Evolutionary conservation across 2,113 vertebrate species (phyloP), one percentile per base, ranked within the genome.

Genomic region (Macroglossus sobrinus): DNA sequence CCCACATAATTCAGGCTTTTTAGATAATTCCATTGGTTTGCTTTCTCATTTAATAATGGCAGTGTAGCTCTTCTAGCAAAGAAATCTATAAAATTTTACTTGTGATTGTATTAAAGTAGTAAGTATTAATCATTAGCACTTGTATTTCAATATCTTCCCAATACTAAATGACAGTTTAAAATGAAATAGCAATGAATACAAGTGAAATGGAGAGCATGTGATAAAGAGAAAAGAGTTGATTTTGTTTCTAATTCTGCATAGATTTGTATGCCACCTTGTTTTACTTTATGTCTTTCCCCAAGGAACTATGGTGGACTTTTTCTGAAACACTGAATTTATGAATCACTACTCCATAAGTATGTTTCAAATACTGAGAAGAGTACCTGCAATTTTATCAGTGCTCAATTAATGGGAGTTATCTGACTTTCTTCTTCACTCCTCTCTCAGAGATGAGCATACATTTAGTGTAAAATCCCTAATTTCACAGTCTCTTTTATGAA

Each of bases 141-240:
- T 96, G 19, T 72, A 68, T 95, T 95, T 95, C 63, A 90, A n/a
- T 93, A 86, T 88, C 24, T 82, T 14, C 22, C 21, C 61, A 26
- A 92, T 61, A 89, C 21, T 81, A 88, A 84, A 43, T 72, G 16
- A 5, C 26, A 93, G 55, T 94, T 72, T 64, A 19, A 80, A 80
- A 80, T 89, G n/a, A 79, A 91, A 53, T 61, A 90, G n/a, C 75
- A 95, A 79, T 40, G 38, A 94, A 84, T 43, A 26, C 35, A 84
- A 88, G 30, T 89, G 59, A 86, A 93, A 93, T 95, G 84, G 76
- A 94, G 33, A 76, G 8, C 35, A 35, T 24, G 15, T 87, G 71
- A 91, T n/a, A 68, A 91, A 22, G 35, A 87, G 53, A 57, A 68
- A 93, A 74, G 24, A 15, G 5, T 45, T 72, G 21, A 15, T 28